Conservation (phyloP, 2,797 vertebrate species). For the Acrossocheilus fasciatus region DNA sequence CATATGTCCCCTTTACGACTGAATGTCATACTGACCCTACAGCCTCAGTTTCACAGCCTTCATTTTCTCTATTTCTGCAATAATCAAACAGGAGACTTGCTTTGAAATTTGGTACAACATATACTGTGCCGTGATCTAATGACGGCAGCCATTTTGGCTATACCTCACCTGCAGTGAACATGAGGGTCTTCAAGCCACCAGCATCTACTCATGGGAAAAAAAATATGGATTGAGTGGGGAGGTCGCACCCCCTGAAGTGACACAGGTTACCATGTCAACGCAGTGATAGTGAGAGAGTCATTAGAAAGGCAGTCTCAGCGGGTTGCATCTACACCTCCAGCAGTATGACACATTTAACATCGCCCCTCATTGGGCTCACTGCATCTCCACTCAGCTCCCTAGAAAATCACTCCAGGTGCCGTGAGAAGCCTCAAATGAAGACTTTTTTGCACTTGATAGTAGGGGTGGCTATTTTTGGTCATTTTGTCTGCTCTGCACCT, state of each 20-base stretch:
- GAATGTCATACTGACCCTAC: not conserved
- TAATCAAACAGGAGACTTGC: constrained; percentile 40
- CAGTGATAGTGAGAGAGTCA: constrained; percentile 36
- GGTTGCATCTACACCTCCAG: constrained; percentile 36
- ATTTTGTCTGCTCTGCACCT: constrained; percentile 8
- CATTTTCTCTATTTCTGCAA: not conserved
- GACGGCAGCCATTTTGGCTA: constrained; percentile 39
- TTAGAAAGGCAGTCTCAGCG: constrained; percentile 45
- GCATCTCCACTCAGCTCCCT: not conserved
- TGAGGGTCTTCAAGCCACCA: not conserved
- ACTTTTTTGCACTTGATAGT: not conserved
- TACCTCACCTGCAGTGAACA: constrained; percentile 42
- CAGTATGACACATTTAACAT: constrained; percentile 41
- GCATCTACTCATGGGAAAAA: constrained; percentile 11
- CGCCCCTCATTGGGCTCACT: constrained; percentile 17
- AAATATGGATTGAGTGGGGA: constrained; percentile 26
- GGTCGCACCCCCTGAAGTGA: constrained; percentile 27
- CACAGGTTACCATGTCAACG: constrained; percentile 60
- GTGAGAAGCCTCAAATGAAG: not conserved
- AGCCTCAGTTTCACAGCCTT: not conserved
- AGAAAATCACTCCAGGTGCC: constrained; percentile 3
- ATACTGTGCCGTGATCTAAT: constrained; percentile 25
- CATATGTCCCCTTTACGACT: too few relatives aligned
- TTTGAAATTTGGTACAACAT: constrained; percentile 16
- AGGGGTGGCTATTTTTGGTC: not conserved